phyloP scores from a whole-genome alignment of 2,888 invertebrate genomes.

The Amphimallon solstitiale region DNA sequence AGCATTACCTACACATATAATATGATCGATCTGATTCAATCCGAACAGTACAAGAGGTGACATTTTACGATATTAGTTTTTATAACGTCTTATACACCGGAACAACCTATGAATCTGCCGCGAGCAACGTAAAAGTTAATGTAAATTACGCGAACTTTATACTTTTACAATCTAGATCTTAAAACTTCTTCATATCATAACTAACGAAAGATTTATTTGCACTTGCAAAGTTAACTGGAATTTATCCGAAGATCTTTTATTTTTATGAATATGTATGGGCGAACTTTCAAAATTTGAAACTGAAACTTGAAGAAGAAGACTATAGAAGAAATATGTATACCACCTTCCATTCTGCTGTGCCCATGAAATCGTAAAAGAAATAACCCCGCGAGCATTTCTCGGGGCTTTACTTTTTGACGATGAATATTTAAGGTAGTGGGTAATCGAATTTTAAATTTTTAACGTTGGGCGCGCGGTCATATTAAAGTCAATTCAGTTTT shows the following conservation, averaged over 20 bases:
- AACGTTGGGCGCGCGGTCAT: too few relatives aligned
- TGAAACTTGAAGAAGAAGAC: slow-evolving; percentile 5
- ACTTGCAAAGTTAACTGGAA: slow-evolving; percentile 57
- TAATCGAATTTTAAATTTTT: not conserved
- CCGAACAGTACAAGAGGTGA: slow-evolving; percentile 17
- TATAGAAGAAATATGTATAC: slow-evolving; percentile 13
- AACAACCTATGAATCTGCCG: slow-evolving; percentile 42
- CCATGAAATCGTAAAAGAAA: slow-evolving; percentile 7
- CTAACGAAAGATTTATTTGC: slow-evolving; percentile 59
- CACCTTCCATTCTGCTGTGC: slow-evolving; percentile 1
- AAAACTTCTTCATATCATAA: slow-evolving; percentile 58
- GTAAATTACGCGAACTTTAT: slow-evolving; percentile 43
- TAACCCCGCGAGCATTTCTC: not conserved
- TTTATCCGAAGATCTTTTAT: slow-evolving; percentile 53
- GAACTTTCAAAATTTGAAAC: slow-evolving; percentile 44
- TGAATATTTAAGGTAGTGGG: not conserved
- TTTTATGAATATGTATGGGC: slow-evolving; percentile 55
- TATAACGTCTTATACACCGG: slow-evolving; percentile 21
- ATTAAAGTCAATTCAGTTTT: too few relatives aligned
- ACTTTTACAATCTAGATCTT: slow-evolving; percentile 56
- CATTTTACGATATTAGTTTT: slow-evolving; percentile 37
- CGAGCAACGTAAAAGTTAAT: slow-evolving; percentile 45
- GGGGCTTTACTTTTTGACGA: not conserved
- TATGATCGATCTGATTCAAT: slow-evolving; percentile 9
- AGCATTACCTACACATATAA: too few relatives aligned